Percentiles rank a stretch among this genome's conserved stretches.
Evolutionary conservation across 2,797 vertebrate genomes (phyloP).

Genomic region (Pterois miles): DNA sequence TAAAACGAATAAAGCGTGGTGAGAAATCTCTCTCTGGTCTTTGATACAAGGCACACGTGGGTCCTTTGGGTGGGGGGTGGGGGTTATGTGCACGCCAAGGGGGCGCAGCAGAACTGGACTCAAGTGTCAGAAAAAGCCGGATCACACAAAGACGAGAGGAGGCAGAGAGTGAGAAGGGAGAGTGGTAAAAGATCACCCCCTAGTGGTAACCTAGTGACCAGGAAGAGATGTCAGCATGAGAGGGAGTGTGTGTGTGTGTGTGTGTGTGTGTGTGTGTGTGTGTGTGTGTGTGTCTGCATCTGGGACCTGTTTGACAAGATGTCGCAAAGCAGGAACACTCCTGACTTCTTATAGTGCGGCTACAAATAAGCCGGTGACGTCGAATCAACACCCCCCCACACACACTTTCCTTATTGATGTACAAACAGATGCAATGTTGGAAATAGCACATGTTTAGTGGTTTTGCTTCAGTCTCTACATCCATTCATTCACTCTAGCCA

Average conservation of each 20-base stretch:
- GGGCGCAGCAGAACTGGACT: not conserved
- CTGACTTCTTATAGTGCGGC: conserved; percentile 71
- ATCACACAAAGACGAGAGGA: conserved; percentile 58
- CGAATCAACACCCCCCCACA: not conserved
- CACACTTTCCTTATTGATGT: not conserved
- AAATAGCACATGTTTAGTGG: not conserved
- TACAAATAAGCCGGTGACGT: conserved; percentile 71
- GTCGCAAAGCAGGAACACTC: conserved; percentile 41
- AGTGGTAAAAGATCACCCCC: conserved; percentile 67
- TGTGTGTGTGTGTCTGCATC: not conserved
- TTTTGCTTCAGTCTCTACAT: not conserved
- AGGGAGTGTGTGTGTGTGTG: not conserved
- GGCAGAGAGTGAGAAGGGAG: not conserved
- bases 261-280: not conserved
- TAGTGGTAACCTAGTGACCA: conserved; percentile 54
- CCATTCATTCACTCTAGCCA: not conserved
- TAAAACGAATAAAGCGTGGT: not conserved
- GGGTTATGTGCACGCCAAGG: not conserved
- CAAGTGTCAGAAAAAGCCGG: conserved; percentile 12
- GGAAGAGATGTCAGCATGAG: not conserved
- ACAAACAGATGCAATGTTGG: not conserved
- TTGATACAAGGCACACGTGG: not conserved
- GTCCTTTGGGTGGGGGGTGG: not conserved
- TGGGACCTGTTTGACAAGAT: conserved; percentile 13
- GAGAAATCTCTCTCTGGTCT: not conserved